Base-by-base conservation (phyloP, 2,888 invertebrate species). In the Leptinotarsa rubiginosa region DNA sequence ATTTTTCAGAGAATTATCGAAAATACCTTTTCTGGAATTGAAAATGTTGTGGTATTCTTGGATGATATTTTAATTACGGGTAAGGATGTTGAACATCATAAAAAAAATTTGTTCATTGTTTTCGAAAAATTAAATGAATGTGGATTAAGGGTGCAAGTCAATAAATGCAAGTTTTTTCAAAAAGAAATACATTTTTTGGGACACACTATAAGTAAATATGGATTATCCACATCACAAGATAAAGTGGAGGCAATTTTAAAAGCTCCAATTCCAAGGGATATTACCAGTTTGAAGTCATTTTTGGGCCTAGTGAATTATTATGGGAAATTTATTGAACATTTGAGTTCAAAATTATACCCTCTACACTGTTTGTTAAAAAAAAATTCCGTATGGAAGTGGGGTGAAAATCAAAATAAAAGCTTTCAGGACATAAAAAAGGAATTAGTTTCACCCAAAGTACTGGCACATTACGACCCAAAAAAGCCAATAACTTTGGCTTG, bases 101-200 rank as follows among this genome's bases (percentile, higher is more conserved):
- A 75, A 16, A 25, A 62, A n/a, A 54, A 71, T 15, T 25, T 83
- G 13, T 69, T 73, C 13, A n/a, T 22, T 12, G 78, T 81, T 59
- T 77, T 82, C 22, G 18, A 66, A 41, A 62, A 64, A 59, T 56
- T 77, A 31, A 12, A 56, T 5, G 70, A 77, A 59, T 72, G 66
- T 62, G 79, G 80, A 15, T 79, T 78, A 50, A 72, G 68, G 49
- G 59, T 79, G 7, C 76, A 78, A 47, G 59, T 72, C 22, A 66
- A 73, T n/a, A 84, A 84, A 73, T 84, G 80, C 74, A 49, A 73
- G 56, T 78, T 84, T 69, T 67, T 80, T 47, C 50, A 81, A 70
- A 25, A 70, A 18, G 59, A 72, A 18, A 56, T 83, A 20, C 54
- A 76, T 20, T 83, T 78, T 70, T 76, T 82, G 18, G 83, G 81